phyloP scores from a whole-genome alignment of 2,797 vertebrate genomes.

The Gobionotothen gibberifrons region DNA sequence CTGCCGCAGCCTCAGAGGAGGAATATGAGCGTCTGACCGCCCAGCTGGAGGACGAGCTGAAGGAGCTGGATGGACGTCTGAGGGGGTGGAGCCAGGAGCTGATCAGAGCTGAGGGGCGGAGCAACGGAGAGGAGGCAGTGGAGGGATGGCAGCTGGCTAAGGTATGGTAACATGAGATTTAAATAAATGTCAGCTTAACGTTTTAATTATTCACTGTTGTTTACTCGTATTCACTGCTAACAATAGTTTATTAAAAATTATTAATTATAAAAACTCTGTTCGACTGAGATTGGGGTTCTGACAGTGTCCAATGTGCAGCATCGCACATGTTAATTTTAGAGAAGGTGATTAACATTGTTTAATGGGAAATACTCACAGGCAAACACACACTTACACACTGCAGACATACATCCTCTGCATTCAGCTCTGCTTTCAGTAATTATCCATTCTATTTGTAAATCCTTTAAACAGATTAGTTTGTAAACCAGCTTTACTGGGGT shows the following conservation, averaged over 20 bases:
- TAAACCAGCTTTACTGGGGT: constrained; percentile 80
- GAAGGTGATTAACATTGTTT: constrained; percentile 62
- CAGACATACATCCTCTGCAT: constrained; percentile 54
- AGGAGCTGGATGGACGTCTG: constrained; percentile 84
- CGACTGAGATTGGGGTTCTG: constrained; percentile 27
- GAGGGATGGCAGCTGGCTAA: constrained; percentile 91
- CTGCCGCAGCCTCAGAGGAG: constrained; percentile 88
- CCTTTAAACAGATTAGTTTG: constrained; percentile 81
- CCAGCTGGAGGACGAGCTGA: constrained; percentile 87
- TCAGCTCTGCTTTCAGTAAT: constrained; percentile 71
- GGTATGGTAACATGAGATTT: constrained; percentile 79
- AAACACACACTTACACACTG: constrained; percentile 32
- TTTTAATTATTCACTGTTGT: constrained; percentile 43
- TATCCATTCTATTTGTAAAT: constrained; percentile 81
- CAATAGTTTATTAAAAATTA: constrained; percentile 55
- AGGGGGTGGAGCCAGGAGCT: constrained; percentile 86
- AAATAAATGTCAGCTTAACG: constrained; percentile 30
- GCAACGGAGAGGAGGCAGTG: constrained; percentile 88
- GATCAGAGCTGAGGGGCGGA: constrained; percentile 85
- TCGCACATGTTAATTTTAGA: constrained; percentile 40
- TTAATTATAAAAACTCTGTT: constrained; percentile 39
- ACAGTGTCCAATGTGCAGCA: constrained; percentile 31
- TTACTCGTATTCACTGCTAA: constrained; percentile 14
- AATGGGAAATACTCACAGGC: constrained; percentile 42
- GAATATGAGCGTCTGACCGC: constrained; percentile 86